Base-by-base conservation (phyloP, 2,113 vertebrate species). In the Cyprinodon variegatus region DNA sequence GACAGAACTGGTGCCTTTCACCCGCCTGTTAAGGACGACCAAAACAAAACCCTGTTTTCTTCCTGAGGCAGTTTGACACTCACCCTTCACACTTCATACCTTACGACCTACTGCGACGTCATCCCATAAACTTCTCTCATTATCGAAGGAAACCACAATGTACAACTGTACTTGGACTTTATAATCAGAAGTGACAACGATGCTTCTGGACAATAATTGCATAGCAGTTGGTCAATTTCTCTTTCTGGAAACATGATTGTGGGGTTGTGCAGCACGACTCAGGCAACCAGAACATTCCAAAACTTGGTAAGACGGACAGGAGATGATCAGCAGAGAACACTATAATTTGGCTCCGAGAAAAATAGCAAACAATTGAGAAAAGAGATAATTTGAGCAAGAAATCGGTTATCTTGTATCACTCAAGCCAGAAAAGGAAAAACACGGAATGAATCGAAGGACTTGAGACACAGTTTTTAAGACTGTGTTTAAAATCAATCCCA, bases 161-260 rank as follows among this genome's bases (percentile, higher is more conserved):
- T 38, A 48, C 36, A 39, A 20, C 20, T 20, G 70, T 61, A 50
- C 71, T 5, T 53, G 15, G 20, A 45, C 77, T 9, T 68, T 13
- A 13, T 57, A 65, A 11, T 20, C 5, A 43, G 43, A 11, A 2
- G 8, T 2, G 38, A 6, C 3, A 13, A 29, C 17, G 40, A 70
- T 41, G n/a, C 20, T 41, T 70, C 45, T 36, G 43, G 11, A 65
- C 3, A 11, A 70, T 2, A 5, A 61, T 71, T 1, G 53, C 36
- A 65, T 69, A 74, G 50, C 50, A 65, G 36, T 37, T 65, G 38
- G 64, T 53, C 3, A 6, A 20, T 50, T 75, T 20, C 66, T 61
- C 59, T 76, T 80, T 74, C 61, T 79, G 66, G 72, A 88, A 78
- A 74, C 38, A 69, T 78, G 72, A 88, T 20, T 77, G 79, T 88